phyloP scores from a whole-genome alignment of 1,140 invertebrate species.

The Marisa cornuarietis region DNA sequence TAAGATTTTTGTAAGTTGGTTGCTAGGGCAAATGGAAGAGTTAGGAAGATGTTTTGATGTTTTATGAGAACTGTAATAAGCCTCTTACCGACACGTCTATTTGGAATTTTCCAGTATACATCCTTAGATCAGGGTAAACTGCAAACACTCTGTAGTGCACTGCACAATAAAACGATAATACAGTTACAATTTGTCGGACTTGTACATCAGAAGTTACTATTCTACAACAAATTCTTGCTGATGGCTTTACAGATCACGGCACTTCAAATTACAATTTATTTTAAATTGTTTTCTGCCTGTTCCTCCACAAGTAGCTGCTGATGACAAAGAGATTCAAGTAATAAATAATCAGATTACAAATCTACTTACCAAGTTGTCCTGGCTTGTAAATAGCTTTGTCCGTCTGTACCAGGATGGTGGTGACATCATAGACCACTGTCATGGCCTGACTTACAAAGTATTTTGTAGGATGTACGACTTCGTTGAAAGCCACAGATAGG shows the following conservation, averaged over 20 bases:
- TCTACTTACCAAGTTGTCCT: slow-evolving; percentile 36
- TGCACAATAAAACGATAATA: not conserved
- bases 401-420: slow-evolving; percentile 44
- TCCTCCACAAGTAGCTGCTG: not conserved
- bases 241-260: not conserved
- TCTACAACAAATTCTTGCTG: not conserved
- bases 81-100: slow-evolving; percentile 12
- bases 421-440: not conserved
- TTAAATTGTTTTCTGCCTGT: not conserved
- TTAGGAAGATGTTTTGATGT: too few relatives aligned
- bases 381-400: slow-evolving; percentile 57
- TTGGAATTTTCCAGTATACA: slow-evolving; percentile 16
- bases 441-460: too few relatives aligned
- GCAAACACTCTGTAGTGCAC: slow-evolving; percentile 26
- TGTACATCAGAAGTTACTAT: not conserved
- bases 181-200: too few relatives aligned
- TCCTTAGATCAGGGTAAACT: slow-evolving; percentile 18
- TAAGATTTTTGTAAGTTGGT: too few relatives aligned
- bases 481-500: too few relatives aligned
- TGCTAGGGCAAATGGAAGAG: too few relatives aligned
- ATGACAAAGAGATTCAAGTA: not conserved
- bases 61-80: too few relatives aligned
- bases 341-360: not conserved
- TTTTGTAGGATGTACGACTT: too few relatives aligned
- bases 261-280: not conserved